These are phyloP conservation scores for Eilema sororculum DNA, from an alignment of 2,888 invertebrate species.

Conservation along the genomic window DNA sequence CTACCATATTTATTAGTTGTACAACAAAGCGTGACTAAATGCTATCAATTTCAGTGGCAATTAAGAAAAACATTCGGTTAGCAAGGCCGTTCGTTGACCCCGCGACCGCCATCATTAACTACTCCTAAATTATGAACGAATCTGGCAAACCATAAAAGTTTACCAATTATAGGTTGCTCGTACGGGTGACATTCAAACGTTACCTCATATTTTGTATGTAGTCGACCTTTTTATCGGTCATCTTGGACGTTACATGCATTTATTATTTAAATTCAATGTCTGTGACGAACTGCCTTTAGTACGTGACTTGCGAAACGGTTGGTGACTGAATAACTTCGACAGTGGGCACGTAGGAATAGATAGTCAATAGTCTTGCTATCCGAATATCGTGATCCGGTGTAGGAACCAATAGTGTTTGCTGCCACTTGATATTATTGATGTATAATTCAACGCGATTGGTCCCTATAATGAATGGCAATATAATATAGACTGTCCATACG, in stretches of 20 bases:
- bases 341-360: constrained; percentile 47
- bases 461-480: too few relatives aligned
- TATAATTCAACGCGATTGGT: too few relatives aligned
- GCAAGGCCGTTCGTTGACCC: constrained; percentile 77
- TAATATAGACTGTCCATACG: too few relatives aligned
- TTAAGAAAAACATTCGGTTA: constrained; percentile 70
- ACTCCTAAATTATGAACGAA: constrained; percentile 51
- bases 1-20: constrained; percentile 42
- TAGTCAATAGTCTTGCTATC: neutral
- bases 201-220: constrained; percentile 75
- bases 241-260: constrained; percentile 76
- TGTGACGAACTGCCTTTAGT: constrained; percentile 69
- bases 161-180: constrained; percentile 17
- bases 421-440: too few relatives aligned
- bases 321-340: constrained; percentile 50
- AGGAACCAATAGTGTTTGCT: too few relatives aligned
- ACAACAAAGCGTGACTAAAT: constrained; percentile 69
- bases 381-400: too few relatives aligned
- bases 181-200: constrained; percentile 66
- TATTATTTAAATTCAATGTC: constrained; percentile 77
- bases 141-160: constrained; percentile 36
- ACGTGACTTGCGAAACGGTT: constrained; percentile 57
- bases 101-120: constrained; percentile 62
- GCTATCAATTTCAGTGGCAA: constrained; percentile 73
- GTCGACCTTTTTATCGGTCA: constrained; percentile 82